A percentile compares a stretch with the other conserved stretches of the same genome.
phyloP scores from a whole-genome alignment of 92 coral and sea anemone genomes.

The Porites lobata region DNA sequence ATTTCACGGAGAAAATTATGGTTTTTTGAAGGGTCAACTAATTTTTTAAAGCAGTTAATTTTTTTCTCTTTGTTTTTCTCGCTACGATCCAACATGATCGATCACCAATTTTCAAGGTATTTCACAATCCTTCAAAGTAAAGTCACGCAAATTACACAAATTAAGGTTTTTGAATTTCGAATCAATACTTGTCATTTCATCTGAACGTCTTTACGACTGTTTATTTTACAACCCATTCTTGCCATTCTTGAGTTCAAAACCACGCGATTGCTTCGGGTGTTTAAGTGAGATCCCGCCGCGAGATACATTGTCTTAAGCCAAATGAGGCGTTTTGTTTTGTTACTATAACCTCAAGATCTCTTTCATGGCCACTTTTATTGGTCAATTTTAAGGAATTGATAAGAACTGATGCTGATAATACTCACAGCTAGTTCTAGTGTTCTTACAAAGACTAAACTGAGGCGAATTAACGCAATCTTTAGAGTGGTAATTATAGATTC shows the following conservation, averaged over 20 bases:
- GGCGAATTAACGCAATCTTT: conserved; percentile 12
- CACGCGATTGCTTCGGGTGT: conserved; percentile 13
- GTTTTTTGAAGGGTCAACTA: too few relatives aligned
- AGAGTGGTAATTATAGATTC: background rate
- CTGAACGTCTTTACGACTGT: background rate
- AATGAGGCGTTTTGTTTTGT: too few relatives aligned
- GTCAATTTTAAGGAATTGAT: conserved; percentile 11
- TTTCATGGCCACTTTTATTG: conserved; percentile 29
- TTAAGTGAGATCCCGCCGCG: conserved; percentile 36
- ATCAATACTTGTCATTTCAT: conserved; percentile 9
- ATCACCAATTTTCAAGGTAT: background rate
- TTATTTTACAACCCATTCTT: conserved; percentile 20
- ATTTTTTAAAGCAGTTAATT: too few relatives aligned
- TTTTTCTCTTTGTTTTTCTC: background rate
- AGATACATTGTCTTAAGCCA: conserved; percentile 5
- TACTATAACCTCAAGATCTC: background rate
- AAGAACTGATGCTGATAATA: conserved; percentile 9
- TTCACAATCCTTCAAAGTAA: background rate
- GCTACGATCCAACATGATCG: background rate
- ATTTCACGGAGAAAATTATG: too few relatives aligned
- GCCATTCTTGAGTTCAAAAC: background rate
- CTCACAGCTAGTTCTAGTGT: background rate
- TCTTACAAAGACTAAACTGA: background rate
- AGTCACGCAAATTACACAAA: background rate
- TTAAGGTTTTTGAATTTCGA: background rate